Conservation (phyloP, 2,113 vertebrate genomes). For the Mustelus asterias region DNA sequence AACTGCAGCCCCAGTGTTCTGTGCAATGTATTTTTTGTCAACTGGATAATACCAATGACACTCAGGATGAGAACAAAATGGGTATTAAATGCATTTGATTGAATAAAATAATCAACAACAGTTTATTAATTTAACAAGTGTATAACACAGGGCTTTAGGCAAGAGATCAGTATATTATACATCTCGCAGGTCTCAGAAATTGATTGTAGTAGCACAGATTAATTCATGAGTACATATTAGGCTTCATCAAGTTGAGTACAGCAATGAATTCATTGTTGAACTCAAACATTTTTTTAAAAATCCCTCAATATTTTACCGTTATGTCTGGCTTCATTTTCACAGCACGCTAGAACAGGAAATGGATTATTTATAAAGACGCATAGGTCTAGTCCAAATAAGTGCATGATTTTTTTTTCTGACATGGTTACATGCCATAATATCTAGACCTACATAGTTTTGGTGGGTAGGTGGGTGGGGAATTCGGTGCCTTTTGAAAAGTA, state of each 20-base stretch:
- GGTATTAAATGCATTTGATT: not conserved
- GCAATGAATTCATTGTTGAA: slow-evolving; percentile 18
- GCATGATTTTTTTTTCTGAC: slow-evolving; percentile 28
- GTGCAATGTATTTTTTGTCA: not conserved
- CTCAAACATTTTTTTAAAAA: not conserved
- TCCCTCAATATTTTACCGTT: not conserved
- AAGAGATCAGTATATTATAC: not conserved
- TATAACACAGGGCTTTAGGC: not conserved
- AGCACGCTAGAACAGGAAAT: slow-evolving; percentile 27
- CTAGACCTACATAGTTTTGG: slow-evolving; percentile 27
- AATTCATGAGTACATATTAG: not conserved
- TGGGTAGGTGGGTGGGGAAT: slow-evolving; percentile 33
- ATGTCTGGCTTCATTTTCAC: slow-evolving; percentile 30
- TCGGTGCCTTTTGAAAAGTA: slow-evolving; percentile 6
- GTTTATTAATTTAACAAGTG: not conserved
- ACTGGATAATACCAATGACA: not conserved
- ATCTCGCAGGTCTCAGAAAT: slow-evolving; percentile 3
- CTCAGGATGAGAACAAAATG: not conserved
- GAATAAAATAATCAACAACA: not conserved
- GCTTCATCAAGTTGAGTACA: slow-evolving; percentile 2
- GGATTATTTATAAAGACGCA: slow-evolving; percentile 34
- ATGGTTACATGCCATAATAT: slow-evolving; percentile 32
- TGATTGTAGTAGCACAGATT: not conserved
- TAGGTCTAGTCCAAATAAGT: slow-evolving; percentile 26
- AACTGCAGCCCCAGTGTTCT: not conserved